phyloP scores from a whole-genome alignment of 1,140 invertebrate species.

The Papilio glaucus region DNA sequence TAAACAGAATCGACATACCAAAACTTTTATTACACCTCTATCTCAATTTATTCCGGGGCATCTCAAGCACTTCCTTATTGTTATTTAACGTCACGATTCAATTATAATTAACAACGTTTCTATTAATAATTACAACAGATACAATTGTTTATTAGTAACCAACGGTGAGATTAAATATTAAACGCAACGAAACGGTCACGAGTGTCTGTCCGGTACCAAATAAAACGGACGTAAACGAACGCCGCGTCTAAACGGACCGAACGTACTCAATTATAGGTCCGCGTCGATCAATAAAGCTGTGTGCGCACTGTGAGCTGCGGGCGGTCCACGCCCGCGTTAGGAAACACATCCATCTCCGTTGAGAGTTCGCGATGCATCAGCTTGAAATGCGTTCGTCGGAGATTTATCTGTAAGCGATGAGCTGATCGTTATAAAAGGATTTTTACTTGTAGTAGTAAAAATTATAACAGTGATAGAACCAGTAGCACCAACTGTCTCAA shows the following conservation, averaged over 20 bases:
- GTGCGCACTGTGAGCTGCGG: conserved; percentile 40
- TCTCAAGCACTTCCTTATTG: conserved; percentile 4
- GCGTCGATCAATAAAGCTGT: conserved; percentile 45
- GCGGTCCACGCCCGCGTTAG: conserved; percentile 40
- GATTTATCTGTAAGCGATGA: neutral
- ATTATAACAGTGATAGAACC: too few relatives aligned
- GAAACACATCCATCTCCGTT: conserved; percentile 45
- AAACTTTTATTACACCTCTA: neutral
- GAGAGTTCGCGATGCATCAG: neutral
- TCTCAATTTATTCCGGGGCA: neutral
- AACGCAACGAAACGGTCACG: conserved; percentile 22
- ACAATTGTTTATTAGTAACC: conserved; percentile 12
- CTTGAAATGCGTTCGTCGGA: neutral
- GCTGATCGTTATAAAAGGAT: neutral
- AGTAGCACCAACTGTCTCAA: too few relatives aligned
- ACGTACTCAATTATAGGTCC: conserved; percentile 44
- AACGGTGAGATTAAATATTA: conserved; percentile 25
- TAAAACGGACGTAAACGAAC: conserved; percentile 26
- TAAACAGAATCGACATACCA: neutral
- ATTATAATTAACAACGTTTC: conserved; percentile 29
- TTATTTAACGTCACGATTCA: conserved; percentile 6
- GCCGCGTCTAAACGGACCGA: conserved; percentile 14
- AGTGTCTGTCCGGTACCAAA: neutral
- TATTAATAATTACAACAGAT: conserved; percentile 12
- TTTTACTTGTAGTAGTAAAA: too few relatives aligned